Conservation (phyloP, 92 coral and sea anemone genomes). For the Zoanthus sansibaricus region DNA sequence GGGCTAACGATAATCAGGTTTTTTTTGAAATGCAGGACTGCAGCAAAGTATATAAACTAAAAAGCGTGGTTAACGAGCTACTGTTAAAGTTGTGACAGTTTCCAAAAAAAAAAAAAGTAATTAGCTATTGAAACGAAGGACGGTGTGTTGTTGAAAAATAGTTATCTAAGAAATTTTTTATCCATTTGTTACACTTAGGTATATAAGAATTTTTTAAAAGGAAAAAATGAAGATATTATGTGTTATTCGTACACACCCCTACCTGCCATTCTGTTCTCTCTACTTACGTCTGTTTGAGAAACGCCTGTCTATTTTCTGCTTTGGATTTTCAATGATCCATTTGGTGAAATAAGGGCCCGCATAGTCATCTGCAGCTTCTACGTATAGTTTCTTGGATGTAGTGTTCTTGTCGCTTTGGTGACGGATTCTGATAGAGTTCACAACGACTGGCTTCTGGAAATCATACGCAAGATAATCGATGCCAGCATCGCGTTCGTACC, state of each 20-base stretch:
- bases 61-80: too few relatives aligned
- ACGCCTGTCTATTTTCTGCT: conserved; percentile 66
- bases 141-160: too few relatives aligned
- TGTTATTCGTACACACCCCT: background rate
- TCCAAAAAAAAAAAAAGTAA: too few relatives aligned
- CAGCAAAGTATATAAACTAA: too few relatives aligned
- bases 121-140: too few relatives aligned
- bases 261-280: background rate
- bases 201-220: too few relatives aligned
- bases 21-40: too few relatives aligned
- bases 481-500: conserved; percentile 91
- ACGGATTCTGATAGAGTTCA: conserved; percentile 76
- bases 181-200: too few relatives aligned
- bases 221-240: too few relatives aligned
- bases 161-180: too few relatives aligned
- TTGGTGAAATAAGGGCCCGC: conserved; percentile 77
- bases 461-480: conserved; percentile 88
- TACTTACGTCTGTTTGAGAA: conserved; percentile 84
- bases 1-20: too few relatives aligned
- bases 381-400: conserved; percentile 76
- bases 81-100: too few relatives aligned
- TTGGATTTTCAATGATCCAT: conserved; percentile 88
- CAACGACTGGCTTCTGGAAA: conserved; percentile 80
- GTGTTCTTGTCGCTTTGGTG: conserved; percentile 84
- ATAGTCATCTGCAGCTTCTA: conserved; percentile 84